Conservation (phyloP, 2,888 invertebrate species). For the Dioctria linearis region DNA sequence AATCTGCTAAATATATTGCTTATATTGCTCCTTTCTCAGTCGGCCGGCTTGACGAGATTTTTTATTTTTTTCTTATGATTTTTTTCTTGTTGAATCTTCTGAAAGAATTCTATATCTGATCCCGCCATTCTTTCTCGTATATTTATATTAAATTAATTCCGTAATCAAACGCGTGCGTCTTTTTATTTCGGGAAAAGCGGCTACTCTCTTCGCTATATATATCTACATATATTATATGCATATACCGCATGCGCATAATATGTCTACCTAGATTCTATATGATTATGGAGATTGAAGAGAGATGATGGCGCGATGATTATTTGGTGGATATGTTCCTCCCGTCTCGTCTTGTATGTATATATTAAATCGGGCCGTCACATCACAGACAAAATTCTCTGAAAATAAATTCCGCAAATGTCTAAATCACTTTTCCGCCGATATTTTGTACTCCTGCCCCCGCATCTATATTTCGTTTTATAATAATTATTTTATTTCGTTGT, state of each 20-base stretch:
- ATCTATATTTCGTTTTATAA: not conserved
- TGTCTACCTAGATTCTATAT: too few species aligned
- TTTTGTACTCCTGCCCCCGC: not conserved
- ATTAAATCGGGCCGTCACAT: slow-evolving; percentile 24
- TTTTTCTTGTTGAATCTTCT: too few species aligned
- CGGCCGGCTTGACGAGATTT: not conserved
- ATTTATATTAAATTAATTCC: slow-evolving; percentile 37
- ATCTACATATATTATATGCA: too few species aligned
- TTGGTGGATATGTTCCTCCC: slow-evolving; percentile 10
- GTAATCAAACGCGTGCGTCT: slow-evolving; percentile 45
- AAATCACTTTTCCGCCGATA: slow-evolving; percentile 50
- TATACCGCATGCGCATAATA: too few species aligned
- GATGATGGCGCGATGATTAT: slow-evolving; percentile 4
- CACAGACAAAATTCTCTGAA: slow-evolving; percentile 49
- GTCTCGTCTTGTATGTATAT: slow-evolving; percentile 19
- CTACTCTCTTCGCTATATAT: not conserved
- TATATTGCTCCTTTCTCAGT: slow-evolving; percentile 2
- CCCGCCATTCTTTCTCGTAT: slow-evolving; percentile 20
- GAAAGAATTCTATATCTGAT: too few species aligned
- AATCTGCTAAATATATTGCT: slow-evolving; percentile 9
- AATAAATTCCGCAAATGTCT: slow-evolving; percentile 43
- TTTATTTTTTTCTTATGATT: not conserved
- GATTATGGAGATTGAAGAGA: not conserved
- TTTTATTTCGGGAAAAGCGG: slow-evolving; percentile 42
- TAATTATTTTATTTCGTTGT: not conserved